These are phyloP conservation scores for Lipotes vexillifer DNA, from an alignment of 2,113 vertebrate species.

Conservation along the genomic window DNA sequence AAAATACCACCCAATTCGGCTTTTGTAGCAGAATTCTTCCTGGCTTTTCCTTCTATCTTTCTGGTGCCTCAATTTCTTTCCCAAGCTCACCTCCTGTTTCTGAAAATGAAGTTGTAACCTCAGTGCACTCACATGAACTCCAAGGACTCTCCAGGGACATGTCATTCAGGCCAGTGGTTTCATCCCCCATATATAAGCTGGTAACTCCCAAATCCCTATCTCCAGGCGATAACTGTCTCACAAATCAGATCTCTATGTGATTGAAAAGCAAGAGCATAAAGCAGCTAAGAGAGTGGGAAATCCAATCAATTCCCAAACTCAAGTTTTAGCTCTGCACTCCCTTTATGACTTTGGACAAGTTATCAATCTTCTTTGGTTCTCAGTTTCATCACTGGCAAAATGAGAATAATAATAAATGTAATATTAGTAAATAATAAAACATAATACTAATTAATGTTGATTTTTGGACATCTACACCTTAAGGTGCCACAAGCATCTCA, in stretches of 20 bases:
- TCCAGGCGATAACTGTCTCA: background rate
- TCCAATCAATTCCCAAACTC: background rate
- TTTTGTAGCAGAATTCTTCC: background rate
- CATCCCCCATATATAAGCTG: fast-evolving
- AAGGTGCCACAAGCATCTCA: background rate
- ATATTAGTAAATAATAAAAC: background rate
- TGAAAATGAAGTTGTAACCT: background rate
- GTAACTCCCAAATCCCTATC: background rate
- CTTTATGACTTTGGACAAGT: background rate
- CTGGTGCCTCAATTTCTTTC: background rate
- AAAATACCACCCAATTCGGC: background rate
- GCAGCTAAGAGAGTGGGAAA: background rate
- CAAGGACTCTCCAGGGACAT: background rate
- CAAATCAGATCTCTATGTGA: background rate
- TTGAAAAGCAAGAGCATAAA: background rate
- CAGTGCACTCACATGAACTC: background rate
- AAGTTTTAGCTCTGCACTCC: background rate
- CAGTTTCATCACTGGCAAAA: background rate
- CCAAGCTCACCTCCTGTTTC: background rate
- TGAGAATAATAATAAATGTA: background rate
- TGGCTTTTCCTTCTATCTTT: background rate
- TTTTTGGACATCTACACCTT: background rate
- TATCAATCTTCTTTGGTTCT: background rate
- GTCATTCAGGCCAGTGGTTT: background rate
- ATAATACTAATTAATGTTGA: background rate